phyloP scores from a whole-genome alignment of 2,888 invertebrate genomes.

The Amphipoea lucens region DNA sequence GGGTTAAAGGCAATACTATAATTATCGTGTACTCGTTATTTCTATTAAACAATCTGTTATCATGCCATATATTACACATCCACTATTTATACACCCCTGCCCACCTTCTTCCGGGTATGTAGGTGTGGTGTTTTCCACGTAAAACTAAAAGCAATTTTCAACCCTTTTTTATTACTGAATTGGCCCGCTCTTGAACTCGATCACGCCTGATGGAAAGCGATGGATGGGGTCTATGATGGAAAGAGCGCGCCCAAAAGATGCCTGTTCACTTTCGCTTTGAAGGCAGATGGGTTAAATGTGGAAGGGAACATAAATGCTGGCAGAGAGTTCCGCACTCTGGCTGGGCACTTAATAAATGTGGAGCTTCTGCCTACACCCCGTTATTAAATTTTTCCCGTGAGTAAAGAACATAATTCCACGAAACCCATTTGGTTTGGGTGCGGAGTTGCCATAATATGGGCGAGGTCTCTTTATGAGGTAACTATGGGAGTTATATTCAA shows the following conservation, averaged over 20 bases:
- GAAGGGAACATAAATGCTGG: too few species aligned
- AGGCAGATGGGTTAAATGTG: too few species aligned
- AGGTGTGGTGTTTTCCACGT: background rate
- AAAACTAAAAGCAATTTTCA: background rate
- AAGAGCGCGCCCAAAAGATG: too few species aligned
- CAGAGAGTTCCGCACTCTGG: background rate
- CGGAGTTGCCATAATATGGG: constrained; percentile 11
- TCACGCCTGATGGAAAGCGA: background rate
- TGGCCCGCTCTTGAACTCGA: background rate
- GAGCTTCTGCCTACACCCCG: background rate
- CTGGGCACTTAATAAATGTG: background rate
- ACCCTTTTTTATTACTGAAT: background rate
- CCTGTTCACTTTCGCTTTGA: too few species aligned
- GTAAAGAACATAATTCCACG: constrained; percentile 33
- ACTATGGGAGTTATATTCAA: constrained; percentile 32
- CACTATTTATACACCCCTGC: background rate
- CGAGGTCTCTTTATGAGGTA: constrained; percentile 26
- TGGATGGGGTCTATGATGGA: too few species aligned
- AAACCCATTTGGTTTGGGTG: constrained; percentile 37
- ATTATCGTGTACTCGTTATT: background rate
- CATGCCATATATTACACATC: too few species aligned
- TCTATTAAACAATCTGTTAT: too few species aligned
- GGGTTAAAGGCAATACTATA: background rate
- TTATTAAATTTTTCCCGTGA: background rate
- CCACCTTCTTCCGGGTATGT: background rate